Base-by-base conservation (phyloP, 2,113 vertebrate genomes). In the Chaetodon trifascialis region DNA sequence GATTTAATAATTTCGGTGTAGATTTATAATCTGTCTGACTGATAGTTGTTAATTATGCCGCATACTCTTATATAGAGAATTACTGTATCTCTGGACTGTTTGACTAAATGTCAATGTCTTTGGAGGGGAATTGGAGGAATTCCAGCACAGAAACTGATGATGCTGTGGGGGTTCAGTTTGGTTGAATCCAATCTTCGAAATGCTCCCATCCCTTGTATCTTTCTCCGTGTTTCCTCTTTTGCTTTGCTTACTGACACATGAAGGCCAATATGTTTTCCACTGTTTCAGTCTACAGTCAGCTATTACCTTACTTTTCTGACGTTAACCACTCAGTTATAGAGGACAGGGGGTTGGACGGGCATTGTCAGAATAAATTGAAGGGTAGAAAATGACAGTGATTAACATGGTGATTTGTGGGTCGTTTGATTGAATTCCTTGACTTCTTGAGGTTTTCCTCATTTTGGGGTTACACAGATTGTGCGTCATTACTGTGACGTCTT, bases 301-400 rank as follows among this genome's bases (percentile, higher is more conserved):
- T 84, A 76, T 70, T 19, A 38, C 36, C 25, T 6, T 76, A 79
- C 44, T 47, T 69, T 44, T 56, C 42, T 15, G n/a, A 40, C 52
- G 67, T 71, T 54, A 70, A 54, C 38, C 64, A 40, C 42, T 71
- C 54, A 23, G 15, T 47, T 62, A 1, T 65, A 63, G 44, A 46
- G 62, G 49, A 30, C 80, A 80, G 52, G 63, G 51, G 59, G 74
- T 15, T 34, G 52, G 77, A 15, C 30, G 0, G 25, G 38, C 2
- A 62, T 68, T 80, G 55, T 83, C 46, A 79, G 46, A 65, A 30
- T 19, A 62, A 73, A 79, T 85, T 73, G 30, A 73, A 59, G 52
- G 74, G 40, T 56, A 63, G 60, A 76, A 77, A 68, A 84, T 79
- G 23, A 75, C 44, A 55, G 62, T 64, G 30, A 81, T 81, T 54